Conservation (phyloP, 2,888 invertebrate genomes). For the Panopea generosa region DNA sequence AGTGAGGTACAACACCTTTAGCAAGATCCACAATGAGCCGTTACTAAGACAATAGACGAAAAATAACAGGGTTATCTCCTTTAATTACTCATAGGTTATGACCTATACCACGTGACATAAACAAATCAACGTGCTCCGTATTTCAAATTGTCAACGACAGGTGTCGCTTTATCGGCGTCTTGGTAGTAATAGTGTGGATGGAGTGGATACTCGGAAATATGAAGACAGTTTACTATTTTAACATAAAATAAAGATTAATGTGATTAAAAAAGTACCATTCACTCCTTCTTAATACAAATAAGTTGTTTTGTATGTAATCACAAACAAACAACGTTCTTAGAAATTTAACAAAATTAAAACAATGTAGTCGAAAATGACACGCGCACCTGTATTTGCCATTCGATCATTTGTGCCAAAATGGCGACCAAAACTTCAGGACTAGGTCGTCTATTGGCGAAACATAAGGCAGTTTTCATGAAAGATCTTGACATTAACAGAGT, state of each 20-base stretch:
- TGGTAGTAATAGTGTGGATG: constrained; percentile 23
- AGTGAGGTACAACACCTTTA: too few relatives aligned
- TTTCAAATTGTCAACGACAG: constrained; percentile 41
- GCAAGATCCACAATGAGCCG: too few relatives aligned
- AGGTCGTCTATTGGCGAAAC: constrained; percentile 77
- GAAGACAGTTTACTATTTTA: too few relatives aligned
- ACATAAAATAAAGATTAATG: neutral
- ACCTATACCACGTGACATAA: constrained; percentile 68
- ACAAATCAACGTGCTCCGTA: constrained; percentile 69
- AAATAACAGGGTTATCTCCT: too few relatives aligned
- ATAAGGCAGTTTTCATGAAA: constrained; percentile 72
- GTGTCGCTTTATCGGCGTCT: constrained; percentile 53
- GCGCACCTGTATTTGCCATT: constrained; percentile 42
- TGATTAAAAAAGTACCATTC: neutral
- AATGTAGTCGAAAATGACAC: constrained; percentile 35
- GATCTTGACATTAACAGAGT: constrained; percentile 80
- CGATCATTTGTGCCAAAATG: constrained; percentile 72
- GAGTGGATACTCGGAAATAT: constrained; percentile 12
- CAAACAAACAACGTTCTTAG: neutral
- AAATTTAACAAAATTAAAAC: neutral
- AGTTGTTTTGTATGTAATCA: constrained; percentile 4
- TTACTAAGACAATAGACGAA: too few relatives aligned
- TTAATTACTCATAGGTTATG: too few relatives aligned
- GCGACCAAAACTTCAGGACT: constrained; percentile 77
- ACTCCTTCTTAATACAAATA: neutral